Percentiles rank a stretch among this genome's conserved stretches.
Conservation (phyloP, 2,797 vertebrate species). For the Enteromius viviparus region DNA sequence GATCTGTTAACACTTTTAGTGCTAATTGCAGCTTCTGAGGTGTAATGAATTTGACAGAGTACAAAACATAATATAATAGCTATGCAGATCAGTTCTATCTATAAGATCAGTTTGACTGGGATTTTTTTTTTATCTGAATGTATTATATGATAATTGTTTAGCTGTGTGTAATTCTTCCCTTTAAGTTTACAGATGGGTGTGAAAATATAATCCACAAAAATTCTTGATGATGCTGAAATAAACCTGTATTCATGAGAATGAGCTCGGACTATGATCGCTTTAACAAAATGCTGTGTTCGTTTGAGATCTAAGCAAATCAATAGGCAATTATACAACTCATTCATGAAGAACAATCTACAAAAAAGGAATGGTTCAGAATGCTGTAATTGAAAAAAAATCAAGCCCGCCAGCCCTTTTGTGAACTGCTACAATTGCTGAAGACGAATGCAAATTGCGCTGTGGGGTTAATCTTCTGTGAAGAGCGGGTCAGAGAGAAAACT, state of each 20-base stretch:
- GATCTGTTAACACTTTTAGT: not conserved
- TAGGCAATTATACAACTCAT: not conserved
- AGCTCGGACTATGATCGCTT: not conserved
- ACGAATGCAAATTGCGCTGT: constrained; percentile 14
- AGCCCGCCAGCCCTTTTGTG: not conserved
- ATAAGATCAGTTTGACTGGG: not conserved
- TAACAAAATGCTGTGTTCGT: constrained; percentile 2
- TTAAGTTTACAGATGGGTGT: constrained; percentile 18
- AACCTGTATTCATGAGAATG: not conserved
- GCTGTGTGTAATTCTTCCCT: constrained; percentile 27
- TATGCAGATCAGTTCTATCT: not conserved
- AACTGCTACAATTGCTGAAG: not conserved
- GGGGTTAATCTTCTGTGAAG: constrained; percentile 44
- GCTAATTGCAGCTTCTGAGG: constrained; percentile 5
- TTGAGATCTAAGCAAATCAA: constrained; percentile 11
- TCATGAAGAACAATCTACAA: not conserved
- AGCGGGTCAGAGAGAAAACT: constrained; percentile 38
- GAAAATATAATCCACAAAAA: not conserved
- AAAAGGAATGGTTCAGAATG: not conserved
- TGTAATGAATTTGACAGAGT: not conserved
- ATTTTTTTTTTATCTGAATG: not conserved
- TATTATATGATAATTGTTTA: constrained; percentile 6
- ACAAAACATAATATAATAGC: not conserved
- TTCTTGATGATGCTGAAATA: constrained; percentile 26
- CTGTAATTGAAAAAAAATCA: not conserved